Evolutionary conservation across 2,888 invertebrate species (phyloP).

Genomic region (Ditula angustiorana): DNA sequence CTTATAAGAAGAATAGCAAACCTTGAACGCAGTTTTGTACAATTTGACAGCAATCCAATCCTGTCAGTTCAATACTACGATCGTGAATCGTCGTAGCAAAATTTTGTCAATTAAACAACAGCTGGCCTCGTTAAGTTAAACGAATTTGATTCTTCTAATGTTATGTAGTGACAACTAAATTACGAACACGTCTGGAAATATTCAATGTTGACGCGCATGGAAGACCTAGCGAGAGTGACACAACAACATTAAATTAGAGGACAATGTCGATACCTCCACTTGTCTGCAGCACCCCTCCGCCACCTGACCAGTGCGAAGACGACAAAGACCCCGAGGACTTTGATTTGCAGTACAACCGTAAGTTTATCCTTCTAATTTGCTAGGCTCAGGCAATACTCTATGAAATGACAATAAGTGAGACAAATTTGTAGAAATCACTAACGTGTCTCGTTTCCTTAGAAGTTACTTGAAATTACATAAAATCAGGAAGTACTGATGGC

Average conservation of each 20-base stretch:
- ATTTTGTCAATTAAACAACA: conserved; percentile 76
- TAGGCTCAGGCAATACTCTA: neutral
- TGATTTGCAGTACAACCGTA: conserved; percentile 76
- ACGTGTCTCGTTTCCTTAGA: neutral
- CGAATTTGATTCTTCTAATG: conserved; percentile 42
- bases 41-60: conserved; percentile 36
- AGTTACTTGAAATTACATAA: neutral
- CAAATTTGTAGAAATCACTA: neutral
- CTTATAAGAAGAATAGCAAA: neutral
- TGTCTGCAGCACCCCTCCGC: conserved; percentile 88
- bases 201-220: conserved; percentile 37
- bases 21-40: conserved; percentile 10
- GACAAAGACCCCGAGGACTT: conserved; percentile 85
- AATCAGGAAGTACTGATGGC: neutral
- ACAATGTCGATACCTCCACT: conserved; percentile 88
- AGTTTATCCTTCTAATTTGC: conserved; percentile 50
- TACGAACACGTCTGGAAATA: neutral
- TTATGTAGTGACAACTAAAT: conserved; percentile 31
- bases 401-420: neutral
- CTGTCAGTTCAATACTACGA: conserved; percentile 38
- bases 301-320: conserved; percentile 87
- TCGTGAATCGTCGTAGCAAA: conserved; percentile 57
- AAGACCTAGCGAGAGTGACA: conserved; percentile 49
- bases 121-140: conserved; percentile 66
- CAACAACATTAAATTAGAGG: conserved; percentile 45